A percentile compares a stretch with the other conserved stretches of the same genome.
Evolutionary conservation across 2,113 vertebrate species (phyloP).

Genomic region (Megaceryle maxima): DNA sequence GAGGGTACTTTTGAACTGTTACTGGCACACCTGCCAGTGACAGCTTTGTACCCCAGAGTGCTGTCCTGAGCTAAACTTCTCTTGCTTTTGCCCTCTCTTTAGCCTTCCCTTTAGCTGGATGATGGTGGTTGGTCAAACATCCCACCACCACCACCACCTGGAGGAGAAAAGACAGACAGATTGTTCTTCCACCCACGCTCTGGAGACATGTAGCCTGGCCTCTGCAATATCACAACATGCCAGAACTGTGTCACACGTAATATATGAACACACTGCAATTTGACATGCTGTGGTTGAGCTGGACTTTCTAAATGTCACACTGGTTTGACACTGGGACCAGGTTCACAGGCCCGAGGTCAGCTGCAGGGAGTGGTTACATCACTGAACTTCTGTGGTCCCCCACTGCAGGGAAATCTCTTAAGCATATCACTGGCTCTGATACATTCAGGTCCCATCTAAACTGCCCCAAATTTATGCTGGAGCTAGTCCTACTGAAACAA

Average conservation of each 20-base stretch:
- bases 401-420: rapidly evolving
- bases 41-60: slow-evolving; percentile 64
- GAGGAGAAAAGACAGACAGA: background rate
- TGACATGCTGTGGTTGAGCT: background rate
- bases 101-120: background rate
- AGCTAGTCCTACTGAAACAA: background rate
- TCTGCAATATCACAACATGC: rapidly evolving
- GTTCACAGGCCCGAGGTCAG: background rate
- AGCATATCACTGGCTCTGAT: background rate
- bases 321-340: background rate
- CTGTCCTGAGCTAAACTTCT: background rate
- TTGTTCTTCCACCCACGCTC: background rate
- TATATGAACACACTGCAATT: background rate
- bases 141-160: too few species aligned
- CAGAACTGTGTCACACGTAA: background rate
- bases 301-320: background rate
- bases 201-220: rapidly evolving
- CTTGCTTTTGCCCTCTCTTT: background rate
- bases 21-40: slow-evolving; percentile 40
- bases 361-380: background rate
- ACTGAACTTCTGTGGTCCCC: background rate
- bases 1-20: background rate
- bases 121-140: background rate
- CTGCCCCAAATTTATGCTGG: background rate
- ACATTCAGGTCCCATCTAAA: rapidly evolving